Evolutionary conservation across 2,888 invertebrate species (phyloP).

Genomic region (Nysson spinosus): DNA sequence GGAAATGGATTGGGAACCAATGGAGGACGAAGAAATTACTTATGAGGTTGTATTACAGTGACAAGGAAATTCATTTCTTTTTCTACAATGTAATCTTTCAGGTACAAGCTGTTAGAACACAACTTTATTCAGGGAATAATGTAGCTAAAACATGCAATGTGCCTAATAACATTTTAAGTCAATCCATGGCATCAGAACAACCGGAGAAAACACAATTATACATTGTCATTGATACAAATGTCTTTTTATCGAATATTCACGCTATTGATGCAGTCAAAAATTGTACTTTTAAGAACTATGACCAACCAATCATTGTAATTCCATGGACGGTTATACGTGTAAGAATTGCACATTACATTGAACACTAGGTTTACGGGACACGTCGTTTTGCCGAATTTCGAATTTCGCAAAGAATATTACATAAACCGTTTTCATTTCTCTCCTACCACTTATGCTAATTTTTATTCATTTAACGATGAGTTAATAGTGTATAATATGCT

Average conservation of each 20-base stretch:
- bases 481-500: too few relatives aligned
- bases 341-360: too few relatives aligned
- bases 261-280: slow-evolving; percentile 67
- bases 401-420: too few relatives aligned
- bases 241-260: slow-evolving; percentile 72
- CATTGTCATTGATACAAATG: slow-evolving; percentile 76
- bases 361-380: too few relatives aligned
- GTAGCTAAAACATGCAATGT: slow-evolving; percentile 21
- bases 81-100: slow-evolving; percentile 29
- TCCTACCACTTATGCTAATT: too few relatives aligned
- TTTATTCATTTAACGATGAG: too few relatives aligned
- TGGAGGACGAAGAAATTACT: slow-evolving; percentile 71
- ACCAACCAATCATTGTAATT: slow-evolving; percentile 68
- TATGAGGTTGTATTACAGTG: too few relatives aligned
- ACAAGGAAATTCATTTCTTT: too few relatives aligned
- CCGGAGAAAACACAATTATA: slow-evolving; percentile 58
- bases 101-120: slow-evolving; percentile 67
- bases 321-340: slow-evolving; percentile 75
- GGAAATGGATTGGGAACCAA: slow-evolving; percentile 76
- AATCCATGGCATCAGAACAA: slow-evolving; percentile 22
- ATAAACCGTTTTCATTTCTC: too few relatives aligned
- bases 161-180: slow-evolving; percentile 53
- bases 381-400: too few relatives aligned
- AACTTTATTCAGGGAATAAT: slow-evolving; percentile 52
- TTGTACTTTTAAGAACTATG: slow-evolving; percentile 61